Evolutionary conservation across 2,797 vertebrate species (phyloP), one percentile per base, ranked within the genome.

Genomic region (Odontamblyopus rebecca): DNA sequence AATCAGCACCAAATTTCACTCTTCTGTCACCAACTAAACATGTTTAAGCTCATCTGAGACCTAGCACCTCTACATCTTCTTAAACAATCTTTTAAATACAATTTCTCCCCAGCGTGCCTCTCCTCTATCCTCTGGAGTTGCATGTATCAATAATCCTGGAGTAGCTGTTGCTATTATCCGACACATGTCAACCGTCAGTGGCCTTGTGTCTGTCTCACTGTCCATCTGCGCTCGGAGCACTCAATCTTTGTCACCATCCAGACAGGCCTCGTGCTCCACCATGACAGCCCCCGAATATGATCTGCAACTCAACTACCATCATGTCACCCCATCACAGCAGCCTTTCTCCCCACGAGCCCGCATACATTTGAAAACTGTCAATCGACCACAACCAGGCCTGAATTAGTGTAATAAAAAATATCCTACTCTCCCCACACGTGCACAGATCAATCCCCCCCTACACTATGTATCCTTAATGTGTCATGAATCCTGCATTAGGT

Each of bases 171-270:
- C 82, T 85, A 86, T 85, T 87, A 86, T 77, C 80, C 83, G 87
- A 82, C 87, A 87, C 77, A 85, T 86, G 90, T 90, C 90, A 92
- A 82, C 84, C 85, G 89, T 89, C 88, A 86, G 88, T 89, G 89
- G 90, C 88, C 91, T 86, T 80, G 80, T 83, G 87, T 88, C 90
- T 89, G 82, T 76, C 85, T 91, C 83, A 70, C 72, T 89, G 87
- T 90, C 89, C 86, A 68, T 88, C 88, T 74, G 74, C 62, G 51
- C 57, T 81, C 86, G 82, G 85, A 89, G 79, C 87, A 80, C 88
- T 94, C 92, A 88, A 91, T 94, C 91, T 91, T 82, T 93, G 92
- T 92, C 93, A 91, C 82, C 74, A 71, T 68, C 80, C 79, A 86
- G 90, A 93, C 91, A 70, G 84, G 86, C 78, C 41, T 63, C 77